Conservation (phyloP, 2,797 vertebrate species). For the Phoeniculus purpureus region DNA sequence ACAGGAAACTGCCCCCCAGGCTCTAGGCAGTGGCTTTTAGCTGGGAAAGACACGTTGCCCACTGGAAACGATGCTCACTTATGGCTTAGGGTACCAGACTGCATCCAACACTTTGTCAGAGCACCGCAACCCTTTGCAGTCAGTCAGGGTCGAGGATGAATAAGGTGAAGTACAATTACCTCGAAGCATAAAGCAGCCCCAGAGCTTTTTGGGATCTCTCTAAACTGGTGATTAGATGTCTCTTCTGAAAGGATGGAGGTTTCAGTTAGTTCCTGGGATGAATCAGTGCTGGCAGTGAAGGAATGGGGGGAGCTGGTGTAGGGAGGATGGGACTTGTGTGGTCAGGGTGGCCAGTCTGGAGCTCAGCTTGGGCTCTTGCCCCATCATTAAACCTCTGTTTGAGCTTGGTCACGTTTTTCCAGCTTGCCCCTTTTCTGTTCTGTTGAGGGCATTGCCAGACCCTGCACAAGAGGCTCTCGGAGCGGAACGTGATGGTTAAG, state of each 20-base stretch:
- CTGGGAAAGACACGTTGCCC: accelerated
- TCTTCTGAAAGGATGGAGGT: background rate
- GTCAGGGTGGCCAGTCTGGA: background rate
- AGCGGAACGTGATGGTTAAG: background rate
- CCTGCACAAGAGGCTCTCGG: accelerated
- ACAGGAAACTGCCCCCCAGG: background rate
- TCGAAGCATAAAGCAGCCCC: background rate
- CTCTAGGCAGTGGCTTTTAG: accelerated
- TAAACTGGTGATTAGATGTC: background rate
- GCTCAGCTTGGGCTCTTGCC: background rate
- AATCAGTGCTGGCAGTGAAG: background rate
- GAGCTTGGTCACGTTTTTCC: background rate
- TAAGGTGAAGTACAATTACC: background rate
- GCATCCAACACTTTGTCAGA: accelerated
- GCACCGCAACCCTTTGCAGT: background rate
- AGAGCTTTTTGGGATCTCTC: background rate
- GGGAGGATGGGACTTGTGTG: background rate
- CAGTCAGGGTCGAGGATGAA: background rate
- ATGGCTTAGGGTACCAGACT: background rate
- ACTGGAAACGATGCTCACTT: background rate
- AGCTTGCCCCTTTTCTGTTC: background rate
- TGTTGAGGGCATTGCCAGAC: background rate
- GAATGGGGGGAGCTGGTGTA: background rate
- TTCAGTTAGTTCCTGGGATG: background rate
- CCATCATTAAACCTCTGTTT: background rate